phyloP scores from a whole-genome alignment of 2,888 invertebrate genomes.

The Anorthoa munda region DNA sequence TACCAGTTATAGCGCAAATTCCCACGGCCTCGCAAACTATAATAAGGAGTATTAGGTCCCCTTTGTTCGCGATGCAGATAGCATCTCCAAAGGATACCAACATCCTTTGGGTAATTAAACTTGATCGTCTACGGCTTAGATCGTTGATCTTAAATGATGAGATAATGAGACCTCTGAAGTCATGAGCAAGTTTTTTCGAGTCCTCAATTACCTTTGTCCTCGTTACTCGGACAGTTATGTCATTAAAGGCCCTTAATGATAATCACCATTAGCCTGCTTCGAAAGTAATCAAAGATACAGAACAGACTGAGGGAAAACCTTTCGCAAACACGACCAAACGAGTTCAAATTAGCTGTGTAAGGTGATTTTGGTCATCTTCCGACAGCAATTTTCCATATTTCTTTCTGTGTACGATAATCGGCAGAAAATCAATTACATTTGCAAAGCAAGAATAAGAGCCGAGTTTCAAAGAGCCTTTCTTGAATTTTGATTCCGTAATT shows the following conservation, averaged over 20 bases:
- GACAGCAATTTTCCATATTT: slow-evolving; percentile 12
- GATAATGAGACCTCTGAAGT: slow-evolving; percentile 39
- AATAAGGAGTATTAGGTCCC: slow-evolving; percentile 36
- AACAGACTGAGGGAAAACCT: slow-evolving; percentile 15
- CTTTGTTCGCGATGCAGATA: slow-evolving; percentile 53
- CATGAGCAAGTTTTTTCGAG: slow-evolving; percentile 25
- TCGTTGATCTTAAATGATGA: slow-evolving; percentile 37
- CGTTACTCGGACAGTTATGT: slow-evolving; percentile 25
- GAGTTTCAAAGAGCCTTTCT: slow-evolving; percentile 19
- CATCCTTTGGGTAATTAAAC: slow-evolving; percentile 50
- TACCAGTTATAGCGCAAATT: slow-evolving; percentile 50
- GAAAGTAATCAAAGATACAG: slow-evolving; percentile 45
- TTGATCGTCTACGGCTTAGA: slow-evolving; percentile 39
- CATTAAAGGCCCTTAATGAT: slow-evolving; percentile 43
- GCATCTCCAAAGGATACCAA: slow-evolving; percentile 56
- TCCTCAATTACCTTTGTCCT: slow-evolving; percentile 23
- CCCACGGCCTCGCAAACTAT: slow-evolving; percentile 47
- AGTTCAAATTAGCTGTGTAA: slow-evolving; percentile 10
- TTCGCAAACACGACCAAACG: slow-evolving; percentile 18
- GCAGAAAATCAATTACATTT: slow-evolving; percentile 23
- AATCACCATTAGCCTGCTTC: slow-evolving; percentile 40
- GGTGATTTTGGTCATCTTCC: slow-evolving; percentile 3
- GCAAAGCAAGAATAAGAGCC: background rate
- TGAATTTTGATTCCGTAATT: slow-evolving; percentile 31
- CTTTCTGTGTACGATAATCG: background rate